Evolutionary conservation across 2,797 vertebrate genomes (phyloP).

Genomic region (Poecilia gillii): DNA sequence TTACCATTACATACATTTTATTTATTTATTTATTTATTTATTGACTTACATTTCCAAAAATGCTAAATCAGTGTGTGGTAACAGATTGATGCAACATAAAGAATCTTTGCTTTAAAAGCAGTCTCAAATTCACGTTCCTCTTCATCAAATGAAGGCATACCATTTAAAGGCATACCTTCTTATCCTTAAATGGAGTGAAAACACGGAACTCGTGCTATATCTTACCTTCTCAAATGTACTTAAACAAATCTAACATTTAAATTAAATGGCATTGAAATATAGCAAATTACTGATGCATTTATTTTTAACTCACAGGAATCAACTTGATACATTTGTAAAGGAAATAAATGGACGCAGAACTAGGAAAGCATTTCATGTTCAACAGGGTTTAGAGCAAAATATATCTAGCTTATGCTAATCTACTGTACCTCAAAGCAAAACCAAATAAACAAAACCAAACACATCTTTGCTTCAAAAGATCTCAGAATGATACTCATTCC

Average conservation of each 20-base stretch:
- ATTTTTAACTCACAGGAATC: not conserved
- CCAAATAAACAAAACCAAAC: not conserved
- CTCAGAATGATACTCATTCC: not conserved
- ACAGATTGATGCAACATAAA: not conserved
- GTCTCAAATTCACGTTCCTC: not conserved
- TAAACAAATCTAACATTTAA: not conserved
- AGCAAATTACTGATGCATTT: not conserved
- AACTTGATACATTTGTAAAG: not conserved
- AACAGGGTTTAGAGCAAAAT: not conserved
- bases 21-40: too few relatives aligned
- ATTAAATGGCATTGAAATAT: not conserved
- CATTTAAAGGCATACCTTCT: not conserved
- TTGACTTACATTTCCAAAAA: not conserved
- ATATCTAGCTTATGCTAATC: not conserved
- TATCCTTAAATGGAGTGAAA: not conserved
- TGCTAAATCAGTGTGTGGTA: not conserved
- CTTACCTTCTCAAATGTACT: not conserved
- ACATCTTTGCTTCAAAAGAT: not conserved
- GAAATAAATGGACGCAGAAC: not conserved
- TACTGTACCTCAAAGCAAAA: not conserved
- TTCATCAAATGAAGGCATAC: not conserved
- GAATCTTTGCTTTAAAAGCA: not conserved
- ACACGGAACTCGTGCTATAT: not conserved
- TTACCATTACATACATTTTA: too few relatives aligned
- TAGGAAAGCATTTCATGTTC: not conserved